These are phyloP conservation scores for Gandaritis pyraliata DNA, from an alignment of 2,888 invertebrate genomes.

Conservation along the genomic window DNA sequence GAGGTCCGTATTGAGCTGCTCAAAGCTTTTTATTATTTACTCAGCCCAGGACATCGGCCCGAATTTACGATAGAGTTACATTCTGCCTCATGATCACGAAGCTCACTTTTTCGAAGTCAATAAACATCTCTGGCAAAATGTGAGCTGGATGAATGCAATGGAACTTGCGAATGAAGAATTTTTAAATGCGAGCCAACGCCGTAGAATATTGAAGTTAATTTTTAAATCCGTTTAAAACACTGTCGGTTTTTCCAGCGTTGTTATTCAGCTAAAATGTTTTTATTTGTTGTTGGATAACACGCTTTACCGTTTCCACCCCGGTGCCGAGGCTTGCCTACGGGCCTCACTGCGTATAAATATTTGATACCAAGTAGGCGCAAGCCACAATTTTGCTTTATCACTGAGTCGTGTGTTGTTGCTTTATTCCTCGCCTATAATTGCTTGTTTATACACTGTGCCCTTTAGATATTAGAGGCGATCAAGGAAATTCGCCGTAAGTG, in stretches of 20 bases:
- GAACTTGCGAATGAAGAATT: slow-evolving; percentile 29
- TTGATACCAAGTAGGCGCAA: slow-evolving; percentile 60
- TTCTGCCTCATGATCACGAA: slow-evolving; percentile 10
- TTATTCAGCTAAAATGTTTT: slow-evolving; percentile 56
- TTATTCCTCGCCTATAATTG: slow-evolving; percentile 50
- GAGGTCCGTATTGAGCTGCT: slow-evolving; percentile 43
- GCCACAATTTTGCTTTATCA: slow-evolving; percentile 61
- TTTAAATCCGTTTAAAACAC: slow-evolving; percentile 43
- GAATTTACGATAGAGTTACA: slow-evolving; percentile 26
- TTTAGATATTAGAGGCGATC: slow-evolving; percentile 41
- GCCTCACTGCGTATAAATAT: slow-evolving; percentile 61
- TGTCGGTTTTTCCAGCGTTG: slow-evolving; percentile 48
- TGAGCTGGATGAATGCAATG: slow-evolving; percentile 11
- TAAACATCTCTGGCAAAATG: slow-evolving; percentile 25
- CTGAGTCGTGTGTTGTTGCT: slow-evolving; percentile 44
- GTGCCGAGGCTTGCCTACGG: slow-evolving; percentile 51
- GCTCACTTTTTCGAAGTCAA: slow-evolving; percentile 16
- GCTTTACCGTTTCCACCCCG: slow-evolving; percentile 56
- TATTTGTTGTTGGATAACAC: slow-evolving; percentile 61
- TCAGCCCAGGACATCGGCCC: slow-evolving; percentile 33
- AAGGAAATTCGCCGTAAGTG: slow-evolving; percentile 38
- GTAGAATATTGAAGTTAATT: slow-evolving; percentile 37
- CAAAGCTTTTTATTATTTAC: slow-evolving; percentile 51
- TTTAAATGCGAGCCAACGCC: slow-evolving; percentile 25
- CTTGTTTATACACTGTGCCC: slow-evolving; percentile 48